Conservation (phyloP, 2,113 vertebrate genomes). For the Arenaria interpres region DNA sequence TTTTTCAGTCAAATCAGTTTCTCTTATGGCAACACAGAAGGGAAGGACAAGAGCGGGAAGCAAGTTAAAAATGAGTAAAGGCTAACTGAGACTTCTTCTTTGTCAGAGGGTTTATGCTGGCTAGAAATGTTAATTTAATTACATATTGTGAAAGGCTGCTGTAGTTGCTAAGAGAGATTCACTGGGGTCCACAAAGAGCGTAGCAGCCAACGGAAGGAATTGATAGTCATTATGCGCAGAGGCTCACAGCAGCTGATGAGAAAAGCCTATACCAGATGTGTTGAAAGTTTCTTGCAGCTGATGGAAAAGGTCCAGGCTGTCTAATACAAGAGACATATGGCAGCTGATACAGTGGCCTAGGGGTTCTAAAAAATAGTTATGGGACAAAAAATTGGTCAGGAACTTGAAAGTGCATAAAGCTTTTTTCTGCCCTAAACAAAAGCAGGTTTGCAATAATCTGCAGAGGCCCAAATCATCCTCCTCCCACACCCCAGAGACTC, state of each 20-base stretch:
- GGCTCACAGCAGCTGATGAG: conserved; percentile 34
- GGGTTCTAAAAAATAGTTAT: conserved; percentile 40
- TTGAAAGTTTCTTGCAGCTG: conserved; percentile 56
- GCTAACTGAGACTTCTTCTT: background rate
- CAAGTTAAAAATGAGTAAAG: background rate
- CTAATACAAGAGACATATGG: conserved; percentile 11
- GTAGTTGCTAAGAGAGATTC: conserved; percentile 27
- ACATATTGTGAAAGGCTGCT: background rate
- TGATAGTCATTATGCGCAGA: conserved; percentile 17
- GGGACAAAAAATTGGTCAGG: conserved; percentile 30
- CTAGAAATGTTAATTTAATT: conserved; percentile 38
- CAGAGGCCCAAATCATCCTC: conserved; percentile 62
- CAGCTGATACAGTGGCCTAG: conserved; percentile 23
- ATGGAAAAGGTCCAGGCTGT: conserved; percentile 41
- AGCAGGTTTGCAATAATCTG: conserved; percentile 63
- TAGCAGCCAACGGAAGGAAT: background rate
- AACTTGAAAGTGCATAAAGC: conserved; percentile 46
- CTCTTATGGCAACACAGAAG: background rate
- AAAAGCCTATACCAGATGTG: conserved; percentile 39
- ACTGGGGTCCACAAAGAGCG: background rate
- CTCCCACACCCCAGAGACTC: conserved; percentile 30
- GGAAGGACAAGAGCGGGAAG: background rate
- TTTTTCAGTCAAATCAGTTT: background rate
- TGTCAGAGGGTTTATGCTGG: background rate
- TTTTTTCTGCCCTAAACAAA: conserved; percentile 67